Base-by-base conservation (phyloP, 2,797 vertebrate genomes). In the Champsocephalus esox region DNA sequence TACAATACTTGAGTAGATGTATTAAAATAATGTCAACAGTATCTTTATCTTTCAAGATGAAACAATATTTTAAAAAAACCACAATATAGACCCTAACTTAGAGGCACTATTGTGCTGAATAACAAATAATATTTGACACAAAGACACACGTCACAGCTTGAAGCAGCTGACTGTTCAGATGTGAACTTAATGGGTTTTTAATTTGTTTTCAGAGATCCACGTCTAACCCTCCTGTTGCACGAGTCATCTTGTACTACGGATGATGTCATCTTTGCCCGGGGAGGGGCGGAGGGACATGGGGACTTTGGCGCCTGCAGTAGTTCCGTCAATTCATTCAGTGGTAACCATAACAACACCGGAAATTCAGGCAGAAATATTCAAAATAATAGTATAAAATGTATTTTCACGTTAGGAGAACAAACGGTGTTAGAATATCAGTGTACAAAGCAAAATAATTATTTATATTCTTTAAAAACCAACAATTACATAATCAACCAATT, bases 201-300 rank as follows among this genome's bases (percentile, higher is more conserved):
- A 32, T 67, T 58, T 4, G 8, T 32, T 28, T 38, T 19, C 11
- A 64, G 24, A 75, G 69, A 70, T 82, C 84, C 82, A 86, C 87
- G 82, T 85, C 84, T 85, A 87, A 62, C 70, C 77, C 86, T 90
- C 88, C 88, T 91, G 86, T 90, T 93, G 89, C 91, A 85, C 62
- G 81, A 85, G 70, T 63, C 70, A 32, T 68, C 71, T 80, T 66
- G 80, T 84, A 85, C 84, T 90, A 84, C 79, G 44, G 89, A 95
- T 96, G 94, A 95, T 94, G 95, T 95, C 94, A 95, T 94, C 90
- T 89, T 87, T 88, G 75, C 87, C 78, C 66, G 73, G 57, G 66
- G 80, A 87, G 78, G 81, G 90, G 88, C 83, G 90, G 92, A 65
- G 87, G 74, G 77, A 78, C 78, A 77, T 57, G 66, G 73, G 82